phyloP scores from a whole-genome alignment of 2,113 vertebrate species.

The Chloroceryle aenea region DNA sequence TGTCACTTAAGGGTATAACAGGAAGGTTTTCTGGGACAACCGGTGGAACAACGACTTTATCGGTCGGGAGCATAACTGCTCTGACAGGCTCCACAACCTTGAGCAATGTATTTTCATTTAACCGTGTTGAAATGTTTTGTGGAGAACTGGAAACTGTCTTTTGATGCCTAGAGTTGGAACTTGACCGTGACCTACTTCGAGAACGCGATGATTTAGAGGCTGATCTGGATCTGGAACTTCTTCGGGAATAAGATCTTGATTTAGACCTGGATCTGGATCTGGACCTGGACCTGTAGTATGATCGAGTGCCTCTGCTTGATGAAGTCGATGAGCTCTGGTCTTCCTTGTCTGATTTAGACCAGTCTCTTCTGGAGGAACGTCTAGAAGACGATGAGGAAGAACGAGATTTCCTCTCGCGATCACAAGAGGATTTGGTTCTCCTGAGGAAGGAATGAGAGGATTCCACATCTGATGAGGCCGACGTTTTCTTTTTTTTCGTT shows the following conservation, averaged over 20 bases:
- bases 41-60: conserved; percentile 64
- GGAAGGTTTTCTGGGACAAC: conserved; percentile 83
- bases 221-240: conserved; percentile 81
- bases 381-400: conserved; percentile 79
- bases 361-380: conserved; percentile 77
- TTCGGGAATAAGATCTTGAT: conserved; percentile 81
- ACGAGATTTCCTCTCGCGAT: conserved; percentile 74
- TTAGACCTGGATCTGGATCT: conserved; percentile 77
- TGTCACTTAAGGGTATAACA: conserved; percentile 93
- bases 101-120: conserved; percentile 70
- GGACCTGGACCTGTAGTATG: conserved; percentile 79
- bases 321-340: conserved; percentile 73
- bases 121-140: conserved; percentile 60
- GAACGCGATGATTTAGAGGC: conserved; percentile 74
- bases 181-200: conserved; percentile 71
- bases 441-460: conserved; percentile 78
- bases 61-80: conserved; percentile 69
- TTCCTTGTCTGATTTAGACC: conserved; percentile 83
- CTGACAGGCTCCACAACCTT: conserved; percentile 73
- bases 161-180: conserved; percentile 46
- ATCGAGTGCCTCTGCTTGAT: conserved; percentile 81
- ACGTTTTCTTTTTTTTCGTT: conserved; percentile 75
- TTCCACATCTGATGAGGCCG: conserved; percentile 73
- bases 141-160: conserved; percentile 71
- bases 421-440: conserved; percentile 70